phyloP scores from a whole-genome alignment of 2,113 vertebrate genomes.

The Poicephalus gulielmi region DNA sequence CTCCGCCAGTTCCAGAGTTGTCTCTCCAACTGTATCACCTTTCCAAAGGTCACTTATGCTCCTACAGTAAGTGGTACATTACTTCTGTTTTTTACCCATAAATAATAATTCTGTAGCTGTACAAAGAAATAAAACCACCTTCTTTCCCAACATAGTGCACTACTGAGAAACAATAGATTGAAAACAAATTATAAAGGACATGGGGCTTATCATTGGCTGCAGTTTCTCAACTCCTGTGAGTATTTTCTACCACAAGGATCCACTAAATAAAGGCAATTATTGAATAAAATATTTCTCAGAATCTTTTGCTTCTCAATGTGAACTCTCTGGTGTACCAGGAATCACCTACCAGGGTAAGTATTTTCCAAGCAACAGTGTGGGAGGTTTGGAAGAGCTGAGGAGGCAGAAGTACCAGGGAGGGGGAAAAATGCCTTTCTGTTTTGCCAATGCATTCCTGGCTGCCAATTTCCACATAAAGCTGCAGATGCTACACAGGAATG shows the following conservation, averaged over 20 bases:
- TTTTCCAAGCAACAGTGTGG: neutral
- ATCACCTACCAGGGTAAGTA: neutral
- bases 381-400: neutral
- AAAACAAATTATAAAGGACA: neutral
- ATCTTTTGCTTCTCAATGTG: neutral
- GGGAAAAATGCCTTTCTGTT: neutral
- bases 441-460: neutral
- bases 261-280: neutral
- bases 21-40: slow-evolving; percentile 12
- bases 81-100: neutral
- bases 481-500: neutral
- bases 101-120: neutral
- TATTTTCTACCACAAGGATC: neutral
- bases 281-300: neutral
- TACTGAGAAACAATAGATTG: neutral
- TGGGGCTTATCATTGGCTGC: neutral
- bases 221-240: neutral
- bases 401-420: neutral
- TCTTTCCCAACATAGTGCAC: neutral
- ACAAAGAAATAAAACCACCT: neutral
- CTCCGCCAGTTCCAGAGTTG: slow-evolving; percentile 25
- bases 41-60: neutral
- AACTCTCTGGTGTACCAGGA: neutral
- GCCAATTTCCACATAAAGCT: neutral
- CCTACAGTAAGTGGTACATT: neutral